A percentile compares a stretch with the other conserved stretches of the same genome.
Conservation (phyloP, 2,113 vertebrate genomes). For the Cyprinus carpio region DNA sequence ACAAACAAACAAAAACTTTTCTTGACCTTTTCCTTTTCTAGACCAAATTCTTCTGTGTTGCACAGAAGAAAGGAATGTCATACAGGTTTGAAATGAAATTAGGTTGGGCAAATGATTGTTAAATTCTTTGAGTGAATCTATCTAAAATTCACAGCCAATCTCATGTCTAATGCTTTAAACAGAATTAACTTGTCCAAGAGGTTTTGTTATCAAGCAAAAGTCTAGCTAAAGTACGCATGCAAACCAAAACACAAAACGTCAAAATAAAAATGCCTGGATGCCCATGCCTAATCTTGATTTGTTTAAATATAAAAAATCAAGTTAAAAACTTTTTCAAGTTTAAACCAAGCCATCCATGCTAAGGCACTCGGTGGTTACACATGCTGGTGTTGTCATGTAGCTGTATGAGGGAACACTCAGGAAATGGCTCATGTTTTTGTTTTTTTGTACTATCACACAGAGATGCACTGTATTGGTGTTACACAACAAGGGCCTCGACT, state of each 20-base stretch:
- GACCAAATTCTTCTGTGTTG: not conserved
- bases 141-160: no score
- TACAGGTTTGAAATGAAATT: not conserved
- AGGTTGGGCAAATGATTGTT: not conserved
- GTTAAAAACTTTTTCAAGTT: not conserved
- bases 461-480: not conserved
- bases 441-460: not conserved
- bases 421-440: not conserved
- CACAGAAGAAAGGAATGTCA: not conserved
- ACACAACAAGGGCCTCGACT: not conserved
- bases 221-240: not conserved
- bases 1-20: not conserved
- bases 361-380: no score
- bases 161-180: not conserved
- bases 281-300: not conserved
- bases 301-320: not conserved
- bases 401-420: not conserved
- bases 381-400: not conserved
- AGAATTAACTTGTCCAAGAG: not conserved
- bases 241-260: not conserved
- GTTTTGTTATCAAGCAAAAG: not conserved
- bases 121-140: not conserved
- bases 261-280: not conserved
- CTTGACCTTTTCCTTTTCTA: constrained; percentile 2
- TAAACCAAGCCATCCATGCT: not conserved